phyloP scores from a whole-genome alignment of 2,888 invertebrate species.

The Rutpela maculata region DNA sequence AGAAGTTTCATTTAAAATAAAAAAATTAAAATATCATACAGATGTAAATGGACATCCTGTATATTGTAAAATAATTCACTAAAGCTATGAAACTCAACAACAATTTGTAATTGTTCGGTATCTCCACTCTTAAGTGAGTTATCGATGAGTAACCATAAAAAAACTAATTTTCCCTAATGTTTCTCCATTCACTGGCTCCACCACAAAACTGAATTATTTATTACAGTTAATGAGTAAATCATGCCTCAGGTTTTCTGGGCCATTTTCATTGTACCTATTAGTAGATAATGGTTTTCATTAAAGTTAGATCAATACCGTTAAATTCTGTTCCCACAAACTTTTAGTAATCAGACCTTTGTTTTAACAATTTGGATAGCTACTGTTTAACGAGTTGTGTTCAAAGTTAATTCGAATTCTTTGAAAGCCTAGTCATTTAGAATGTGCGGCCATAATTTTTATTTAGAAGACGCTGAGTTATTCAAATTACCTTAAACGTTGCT shows the following conservation, averaged over 20 bases:
- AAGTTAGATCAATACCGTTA: background rate
- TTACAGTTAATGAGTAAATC: background rate
- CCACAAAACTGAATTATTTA: background rate
- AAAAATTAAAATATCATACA: no score
- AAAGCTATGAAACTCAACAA: no score
- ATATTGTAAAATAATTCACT: no score
- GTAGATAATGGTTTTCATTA: conserved; percentile 1
- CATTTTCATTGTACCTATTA: background rate
- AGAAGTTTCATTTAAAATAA: no score
- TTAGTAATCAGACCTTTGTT: conserved; percentile 7
- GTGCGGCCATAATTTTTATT: background rate
- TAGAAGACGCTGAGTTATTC: background rate
- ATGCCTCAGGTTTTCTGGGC: background rate
- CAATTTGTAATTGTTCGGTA: no score
- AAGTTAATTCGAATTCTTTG: conserved; percentile 1
- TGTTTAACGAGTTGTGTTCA: background rate
- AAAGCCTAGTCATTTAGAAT: background rate
- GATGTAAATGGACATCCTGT: no score
- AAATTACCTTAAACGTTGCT: no score
- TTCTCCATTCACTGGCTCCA: background rate
- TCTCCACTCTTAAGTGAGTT: no score
- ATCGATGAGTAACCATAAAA: background rate
- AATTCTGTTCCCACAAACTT: background rate
- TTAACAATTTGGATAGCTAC: background rate
- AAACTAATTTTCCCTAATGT: background rate